A percentile compares a stretch with the other conserved stretches of the same genome.
Conservation (phyloP, 2,113 vertebrate species). For the Pristiophorus japonicus region DNA sequence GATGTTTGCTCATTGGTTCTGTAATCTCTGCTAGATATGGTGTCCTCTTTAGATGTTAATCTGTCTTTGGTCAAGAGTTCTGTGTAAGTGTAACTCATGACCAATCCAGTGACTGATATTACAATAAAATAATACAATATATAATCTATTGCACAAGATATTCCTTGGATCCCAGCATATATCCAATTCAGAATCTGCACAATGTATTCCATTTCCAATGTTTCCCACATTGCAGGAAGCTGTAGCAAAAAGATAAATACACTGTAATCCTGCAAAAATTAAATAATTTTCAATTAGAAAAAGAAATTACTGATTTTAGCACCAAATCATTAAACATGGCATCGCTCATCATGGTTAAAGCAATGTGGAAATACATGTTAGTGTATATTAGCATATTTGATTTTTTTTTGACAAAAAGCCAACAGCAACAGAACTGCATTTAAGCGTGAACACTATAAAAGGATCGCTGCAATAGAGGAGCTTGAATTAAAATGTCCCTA, state of each 20-base stretch:
- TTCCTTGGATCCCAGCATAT: not conserved
- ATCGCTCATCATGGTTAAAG: not conserved
- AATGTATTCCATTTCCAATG: not conserved
- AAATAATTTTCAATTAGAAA: not conserved
- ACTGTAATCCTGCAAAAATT: not conserved
- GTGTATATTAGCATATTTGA: too few species aligned
- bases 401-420: too few species aligned
- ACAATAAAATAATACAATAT: constrained; percentile 2
- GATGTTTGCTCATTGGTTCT: not conserved
- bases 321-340: not conserved
- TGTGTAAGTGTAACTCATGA: not conserved
- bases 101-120: not conserved
- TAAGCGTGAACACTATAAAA: too few species aligned
- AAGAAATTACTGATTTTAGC: not conserved
- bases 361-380: not conserved
- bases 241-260: not conserved
- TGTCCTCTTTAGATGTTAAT: not conserved
- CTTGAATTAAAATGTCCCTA: not conserved
- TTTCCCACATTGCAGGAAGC: not conserved
- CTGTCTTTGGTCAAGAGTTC: not conserved
- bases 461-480: not conserved
- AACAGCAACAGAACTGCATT: too few species aligned
- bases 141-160: not conserved
- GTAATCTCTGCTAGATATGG: not conserved
- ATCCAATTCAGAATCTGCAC: constrained; percentile 1